phyloP scores from a whole-genome alignment of 2,888 invertebrate species.

The Choristoneura rosaceana region DNA sequence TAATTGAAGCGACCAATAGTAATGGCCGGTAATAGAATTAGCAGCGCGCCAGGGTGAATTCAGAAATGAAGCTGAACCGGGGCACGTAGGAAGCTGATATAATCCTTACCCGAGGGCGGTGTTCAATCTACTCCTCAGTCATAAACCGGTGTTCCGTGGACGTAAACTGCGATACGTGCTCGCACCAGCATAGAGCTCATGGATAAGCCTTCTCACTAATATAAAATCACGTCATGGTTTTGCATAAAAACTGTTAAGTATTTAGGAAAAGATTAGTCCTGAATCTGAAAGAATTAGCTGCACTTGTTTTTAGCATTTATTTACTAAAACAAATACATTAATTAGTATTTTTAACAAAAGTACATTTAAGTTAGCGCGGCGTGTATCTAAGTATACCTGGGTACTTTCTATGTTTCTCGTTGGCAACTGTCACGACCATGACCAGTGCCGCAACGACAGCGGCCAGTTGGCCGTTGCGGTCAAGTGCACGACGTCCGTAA shows the following conservation, averaged over 20 bases:
- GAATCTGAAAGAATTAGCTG: not conserved
- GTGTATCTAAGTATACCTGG: too few species aligned
- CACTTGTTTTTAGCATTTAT: too few species aligned
- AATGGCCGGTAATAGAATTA: conserved; percentile 39
- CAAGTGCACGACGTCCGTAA: too few species aligned
- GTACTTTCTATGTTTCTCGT: too few species aligned
- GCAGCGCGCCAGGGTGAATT: conserved; percentile 34
- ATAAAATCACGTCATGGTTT: conserved; percentile 27
- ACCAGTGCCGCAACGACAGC: too few species aligned
- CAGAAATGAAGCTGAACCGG: conserved; percentile 53
- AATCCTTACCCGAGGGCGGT: conserved; percentile 63
- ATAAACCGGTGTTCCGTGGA: conserved; percentile 66
- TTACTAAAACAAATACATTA: too few species aligned
- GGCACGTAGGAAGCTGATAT: conserved; percentile 60
- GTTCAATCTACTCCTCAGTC: conserved; percentile 69
- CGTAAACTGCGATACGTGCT: conserved; percentile 67
- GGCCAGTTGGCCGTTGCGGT: too few species aligned
- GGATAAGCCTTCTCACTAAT: conserved; percentile 40
- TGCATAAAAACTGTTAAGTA: not conserved
- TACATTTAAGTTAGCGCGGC: too few species aligned
- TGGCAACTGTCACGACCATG: too few species aligned
- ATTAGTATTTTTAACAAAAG: too few species aligned
- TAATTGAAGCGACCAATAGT: conserved; percentile 31
- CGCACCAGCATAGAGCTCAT: conserved; percentile 50
- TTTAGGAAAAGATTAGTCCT: not conserved